Percentiles rank a stretch among this genome's conserved stretches.
Conservation (phyloP, 2,113 vertebrate genomes). For the Calcarius ornatus region DNA sequence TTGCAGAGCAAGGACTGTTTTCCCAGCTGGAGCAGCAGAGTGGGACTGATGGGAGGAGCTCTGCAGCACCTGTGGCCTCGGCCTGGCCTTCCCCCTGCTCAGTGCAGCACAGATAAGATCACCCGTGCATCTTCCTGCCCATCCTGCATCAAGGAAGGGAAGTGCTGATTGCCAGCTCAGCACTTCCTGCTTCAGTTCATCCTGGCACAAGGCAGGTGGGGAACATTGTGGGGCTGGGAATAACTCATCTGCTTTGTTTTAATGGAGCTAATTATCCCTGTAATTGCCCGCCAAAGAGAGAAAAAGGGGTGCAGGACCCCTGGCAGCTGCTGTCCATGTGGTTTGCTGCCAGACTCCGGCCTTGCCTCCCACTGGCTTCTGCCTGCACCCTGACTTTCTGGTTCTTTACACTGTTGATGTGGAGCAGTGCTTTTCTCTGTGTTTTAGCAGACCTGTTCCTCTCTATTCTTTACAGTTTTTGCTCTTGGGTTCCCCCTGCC, state of each 20-base stretch:
- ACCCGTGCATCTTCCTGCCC: neutral
- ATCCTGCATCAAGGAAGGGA: neutral
- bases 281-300: neutral
- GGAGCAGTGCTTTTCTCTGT: slow-evolving; percentile 79
- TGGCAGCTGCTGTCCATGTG: neutral
- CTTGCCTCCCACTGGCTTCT: neutral
- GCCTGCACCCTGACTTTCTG: slow-evolving; percentile 45
- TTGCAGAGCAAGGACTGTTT: neutral
- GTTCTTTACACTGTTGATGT: slow-evolving; percentile 59
- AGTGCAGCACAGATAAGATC: neutral
- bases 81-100: neutral
- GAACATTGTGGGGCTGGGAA: neutral
- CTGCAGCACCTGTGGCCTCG: neutral
- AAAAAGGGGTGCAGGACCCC: neutral
- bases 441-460: slow-evolving; percentile 82
- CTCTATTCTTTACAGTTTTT: slow-evolving; percentile 62
- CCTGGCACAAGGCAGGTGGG: rapidly evolving
- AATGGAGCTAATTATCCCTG: neutral
- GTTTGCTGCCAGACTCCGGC: neutral
- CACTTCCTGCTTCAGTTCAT: neutral
- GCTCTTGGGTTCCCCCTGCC: slow-evolving; percentile 52
- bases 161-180: neutral
- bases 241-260: neutral
- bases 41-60: neutral
- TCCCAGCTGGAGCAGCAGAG: rapidly evolving